Evolutionary conservation across 2,113 vertebrate species (phyloP).

Genomic region (Oreotragus oreotragus): DNA sequence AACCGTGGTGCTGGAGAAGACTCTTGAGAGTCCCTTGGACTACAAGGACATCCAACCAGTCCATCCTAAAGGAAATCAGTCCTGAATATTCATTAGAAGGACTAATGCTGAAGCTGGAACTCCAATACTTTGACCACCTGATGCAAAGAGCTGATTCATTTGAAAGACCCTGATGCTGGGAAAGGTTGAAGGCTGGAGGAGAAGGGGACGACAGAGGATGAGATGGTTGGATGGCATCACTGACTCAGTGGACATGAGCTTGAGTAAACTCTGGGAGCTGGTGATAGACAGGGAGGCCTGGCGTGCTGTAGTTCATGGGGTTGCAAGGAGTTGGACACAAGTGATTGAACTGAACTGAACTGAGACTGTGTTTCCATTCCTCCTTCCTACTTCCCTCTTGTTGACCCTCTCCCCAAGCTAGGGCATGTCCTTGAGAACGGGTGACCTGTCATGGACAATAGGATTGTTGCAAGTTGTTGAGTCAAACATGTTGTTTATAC

Average conservation of each 20-base stretch:
- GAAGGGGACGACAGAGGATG: background rate
- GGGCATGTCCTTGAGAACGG: background rate
- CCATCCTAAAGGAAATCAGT: background rate
- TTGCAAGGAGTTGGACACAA: accelerated
- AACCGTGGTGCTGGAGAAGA: background rate
- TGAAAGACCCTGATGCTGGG: background rate
- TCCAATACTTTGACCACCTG: background rate
- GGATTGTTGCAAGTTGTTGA: no score
- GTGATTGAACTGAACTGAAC: background rate
- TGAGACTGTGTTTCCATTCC: background rate
- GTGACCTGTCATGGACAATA: no score
- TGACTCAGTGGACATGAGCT: background rate
- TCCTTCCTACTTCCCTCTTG: background rate
- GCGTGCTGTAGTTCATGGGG: accelerated
- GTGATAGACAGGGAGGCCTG: background rate
- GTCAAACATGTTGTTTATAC: no score
- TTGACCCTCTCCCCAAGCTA: background rate
- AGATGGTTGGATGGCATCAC: background rate
- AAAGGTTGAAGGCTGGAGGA: background rate
- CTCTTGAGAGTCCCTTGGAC: background rate
- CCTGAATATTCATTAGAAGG: background rate
- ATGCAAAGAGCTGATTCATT: background rate
- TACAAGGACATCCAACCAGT: background rate
- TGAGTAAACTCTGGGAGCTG: background rate
- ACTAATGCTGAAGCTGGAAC: background rate